Base-by-base conservation (phyloP, 2,888 invertebrate species). In the Agrotis ipsilon region DNA sequence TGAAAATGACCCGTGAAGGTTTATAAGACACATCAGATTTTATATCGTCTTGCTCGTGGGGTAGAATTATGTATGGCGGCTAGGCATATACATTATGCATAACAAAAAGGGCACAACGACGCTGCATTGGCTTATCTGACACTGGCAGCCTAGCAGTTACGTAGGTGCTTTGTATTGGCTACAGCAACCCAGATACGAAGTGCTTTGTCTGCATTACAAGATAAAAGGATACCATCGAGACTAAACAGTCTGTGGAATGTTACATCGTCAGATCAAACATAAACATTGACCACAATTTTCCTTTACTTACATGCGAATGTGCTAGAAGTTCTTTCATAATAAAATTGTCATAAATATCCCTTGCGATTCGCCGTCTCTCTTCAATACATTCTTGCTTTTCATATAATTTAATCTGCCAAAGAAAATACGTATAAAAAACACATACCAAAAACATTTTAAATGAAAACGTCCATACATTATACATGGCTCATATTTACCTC, bases 301-400 rank as follows among this genome's bases (percentile, higher is more conserved):
- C 9, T 70, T 81, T 88, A 97, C 98, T 98, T 97, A 99, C 99
- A 97, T 99, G 99, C 89, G 99, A 98, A 96, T 99, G 99, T 86
- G 99, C 98, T 94, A 99, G 97, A 94, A 99, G 97, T 97, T 99
- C 99, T 96, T 99, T 99, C 99, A 99, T 99, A 93, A 99, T 99
- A 97, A 99, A 99, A 97, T 99, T 99, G 96, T 99, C 99, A 96
- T 99, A 99, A 91, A 99, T 99, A 96, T 99, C 99, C 91, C 98
- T 97, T 78, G 99, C 99, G 90, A 98, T 97, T 94, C 98, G 98
- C 96, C 98, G 98, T 92, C 99, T 97, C 92, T 99, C 99, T 89
- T 99, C 99, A 80, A 98, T 97, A 90, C 99, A 98, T 96, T 99
- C 99, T 93, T 99, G 97, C 97, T 99, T 99, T 96, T 99, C 99